Evolutionary conservation across 2,888 invertebrate species (phyloP), one percentile per base, ranked within the genome.

Genomic region (Geophilus truncorum): DNA sequence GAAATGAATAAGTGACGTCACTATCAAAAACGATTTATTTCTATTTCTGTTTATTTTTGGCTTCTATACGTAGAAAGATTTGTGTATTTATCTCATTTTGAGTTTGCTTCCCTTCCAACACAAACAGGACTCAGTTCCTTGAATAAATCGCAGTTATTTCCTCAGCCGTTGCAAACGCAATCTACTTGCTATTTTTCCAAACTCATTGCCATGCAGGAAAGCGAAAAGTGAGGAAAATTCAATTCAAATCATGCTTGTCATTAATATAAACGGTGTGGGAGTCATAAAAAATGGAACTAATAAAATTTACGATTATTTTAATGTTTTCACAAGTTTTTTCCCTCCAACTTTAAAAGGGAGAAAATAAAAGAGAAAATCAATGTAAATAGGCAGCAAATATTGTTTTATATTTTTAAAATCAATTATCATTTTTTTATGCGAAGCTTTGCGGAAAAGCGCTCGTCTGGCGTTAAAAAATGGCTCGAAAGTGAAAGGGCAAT

Each of bases 151-250:
- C 21, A 57, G 21, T 21, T 57, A 57, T 57, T 57, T 57, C 57
- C 57, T 57, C 7, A 9, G 51, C 6, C 51, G 51, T 9, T 9
- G 18, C 57, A 57, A 57, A 57, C 4, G 18, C 57, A 57, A 57
- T 57, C 57, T 21, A 21, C 21, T 18, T 57, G 3, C 23, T 9
- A 23, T 23, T 57, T 57, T 57, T 57, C 57, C 21, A 10, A 51
- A 45, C 21, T 57, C 57, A 57, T 57, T 57, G 57, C 57, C 57
- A 57, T 57, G 57, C 57, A 57, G 57, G 57, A 57, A 57, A 57
- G 57, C 18, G 57, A 3, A 57, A 57, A 57, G 57, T 23, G 21
- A 21, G 23, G 21, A 18, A 57, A 57, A 57, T 57, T 57, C 57
- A 57, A 57, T 57, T 57, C 57, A 57, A 57, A 57, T 57, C 57